phyloP scores from a whole-genome alignment of 2,797 vertebrate species.

The Lacerta bilineata region DNA sequence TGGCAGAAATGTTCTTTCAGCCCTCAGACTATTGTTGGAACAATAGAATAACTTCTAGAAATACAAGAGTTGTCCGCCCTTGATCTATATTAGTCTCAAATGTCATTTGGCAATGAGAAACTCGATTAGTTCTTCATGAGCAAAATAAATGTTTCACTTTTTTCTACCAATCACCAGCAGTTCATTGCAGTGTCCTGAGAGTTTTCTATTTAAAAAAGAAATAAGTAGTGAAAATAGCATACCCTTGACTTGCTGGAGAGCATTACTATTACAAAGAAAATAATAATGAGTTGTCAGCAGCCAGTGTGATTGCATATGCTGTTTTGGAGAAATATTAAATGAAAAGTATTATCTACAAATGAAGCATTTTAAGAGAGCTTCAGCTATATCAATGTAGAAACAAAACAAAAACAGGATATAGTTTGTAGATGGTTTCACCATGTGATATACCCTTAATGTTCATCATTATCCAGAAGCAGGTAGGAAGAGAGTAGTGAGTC shows the following conservation, averaged over 20 bases:
- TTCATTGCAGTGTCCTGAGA: slow-evolving; percentile 53
- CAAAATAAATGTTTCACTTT: slow-evolving; percentile 54
- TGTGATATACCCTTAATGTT: slow-evolving; percentile 33
- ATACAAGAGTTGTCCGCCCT: neutral
- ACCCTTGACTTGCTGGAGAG: slow-evolving; percentile 56
- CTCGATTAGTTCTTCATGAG: slow-evolving; percentile 44
- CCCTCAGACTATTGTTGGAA: neutral
- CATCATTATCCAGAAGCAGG: slow-evolving; percentile 52
- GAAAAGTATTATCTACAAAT: slow-evolving; percentile 52
- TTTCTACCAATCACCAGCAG: slow-evolving; percentile 60
- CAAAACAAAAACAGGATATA: neutral
- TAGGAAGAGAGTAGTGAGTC: slow-evolving; percentile 48
- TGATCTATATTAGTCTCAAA: neutral
- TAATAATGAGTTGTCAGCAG: slow-evolving; percentile 52
- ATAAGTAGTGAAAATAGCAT: slow-evolving; percentile 61
- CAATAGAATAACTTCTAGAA: neutral
- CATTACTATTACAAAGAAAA: slow-evolving; percentile 44
- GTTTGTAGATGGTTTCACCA: neutral
- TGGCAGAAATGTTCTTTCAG: neutral
- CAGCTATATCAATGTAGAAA: neutral
- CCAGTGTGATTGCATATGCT: slow-evolving; percentile 59
- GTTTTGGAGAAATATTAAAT: slow-evolving; percentile 60
- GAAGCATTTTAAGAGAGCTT: slow-evolving; percentile 38
- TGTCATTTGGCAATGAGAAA: slow-evolving; percentile 34
- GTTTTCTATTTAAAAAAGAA: slow-evolving; percentile 58